These are phyloP conservation scores for Leptodactylus fallax DNA, from an alignment of 2,797 vertebrate species.

Conservation along the genomic window DNA sequence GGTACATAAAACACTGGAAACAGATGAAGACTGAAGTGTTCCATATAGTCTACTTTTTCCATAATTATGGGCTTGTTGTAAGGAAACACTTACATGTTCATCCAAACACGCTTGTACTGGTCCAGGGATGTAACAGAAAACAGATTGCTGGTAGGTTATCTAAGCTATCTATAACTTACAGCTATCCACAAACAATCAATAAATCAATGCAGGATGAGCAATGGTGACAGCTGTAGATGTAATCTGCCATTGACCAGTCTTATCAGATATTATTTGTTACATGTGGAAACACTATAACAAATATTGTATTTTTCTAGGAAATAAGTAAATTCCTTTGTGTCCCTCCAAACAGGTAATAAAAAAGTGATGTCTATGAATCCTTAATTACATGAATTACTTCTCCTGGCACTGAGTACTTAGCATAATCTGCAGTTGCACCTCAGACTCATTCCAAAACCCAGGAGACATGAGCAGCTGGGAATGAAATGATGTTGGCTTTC, in stretches of 20 bases:
- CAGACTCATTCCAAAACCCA: neutral
- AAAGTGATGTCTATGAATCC: neutral
- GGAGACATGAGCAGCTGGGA: neutral
- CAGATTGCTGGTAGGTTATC: neutral
- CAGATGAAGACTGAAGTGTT: neutral
- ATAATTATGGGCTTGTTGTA: slow-evolving; percentile 5
- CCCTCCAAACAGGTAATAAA: neutral
- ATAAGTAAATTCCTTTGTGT: neutral
- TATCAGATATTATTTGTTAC: neutral
- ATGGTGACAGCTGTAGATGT: neutral
- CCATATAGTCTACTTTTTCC: neutral
- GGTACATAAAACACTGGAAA: neutral
- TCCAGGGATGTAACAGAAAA: slow-evolving; percentile 22
- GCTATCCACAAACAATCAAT: neutral
- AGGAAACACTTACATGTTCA: neutral
- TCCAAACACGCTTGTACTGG: neutral
- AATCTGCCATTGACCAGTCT: neutral
- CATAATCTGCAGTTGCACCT: slow-evolving; percentile 9
- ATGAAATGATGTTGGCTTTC: neutral
- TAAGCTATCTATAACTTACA: neutral
- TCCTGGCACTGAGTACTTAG: neutral
- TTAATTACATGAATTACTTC: neutral
- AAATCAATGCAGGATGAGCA: neutral
- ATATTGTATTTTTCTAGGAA: neutral
- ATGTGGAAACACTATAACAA: neutral